These are phyloP conservation scores for Sebastes goodei DNA, from an alignment of 2,797 vertebrate genomes.

Conservation along the genomic window DNA sequence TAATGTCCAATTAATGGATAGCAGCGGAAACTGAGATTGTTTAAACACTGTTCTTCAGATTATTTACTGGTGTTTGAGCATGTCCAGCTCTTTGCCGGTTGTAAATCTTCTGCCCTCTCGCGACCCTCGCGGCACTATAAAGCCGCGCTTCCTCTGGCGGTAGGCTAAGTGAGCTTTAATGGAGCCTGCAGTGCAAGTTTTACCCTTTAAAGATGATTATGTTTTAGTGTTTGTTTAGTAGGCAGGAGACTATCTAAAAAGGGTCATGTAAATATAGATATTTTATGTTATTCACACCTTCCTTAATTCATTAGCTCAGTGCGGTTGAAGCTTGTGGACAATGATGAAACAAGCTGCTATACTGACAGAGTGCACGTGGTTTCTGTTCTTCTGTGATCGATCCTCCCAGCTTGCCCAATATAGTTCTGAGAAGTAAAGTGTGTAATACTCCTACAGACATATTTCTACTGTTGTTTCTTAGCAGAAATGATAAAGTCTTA, in stretches of 20 bases:
- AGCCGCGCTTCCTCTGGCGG: conserved; percentile 39
- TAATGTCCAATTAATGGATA: conserved; percentile 73
- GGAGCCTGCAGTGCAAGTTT: conserved; percentile 37
- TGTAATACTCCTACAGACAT: background rate
- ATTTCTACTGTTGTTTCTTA: background rate
- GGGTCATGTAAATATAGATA: background rate
- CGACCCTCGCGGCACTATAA: conserved; percentile 58
- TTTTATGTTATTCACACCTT: background rate
- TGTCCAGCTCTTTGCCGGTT: conserved; percentile 48
- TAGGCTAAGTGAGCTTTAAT: conserved; percentile 51
- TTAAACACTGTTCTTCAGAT: conserved; percentile 55
- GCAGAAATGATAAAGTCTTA: background rate
- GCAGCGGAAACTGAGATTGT: conserved; percentile 53
- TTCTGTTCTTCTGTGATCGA: background rate
- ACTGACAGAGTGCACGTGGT: background rate
- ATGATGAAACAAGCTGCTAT: background rate
- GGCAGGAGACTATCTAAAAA: background rate
- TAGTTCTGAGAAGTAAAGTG: background rate
- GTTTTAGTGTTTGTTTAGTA: conserved; percentile 16
- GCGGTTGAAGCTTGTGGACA: background rate
- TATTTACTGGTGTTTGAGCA: conserved; percentile 70
- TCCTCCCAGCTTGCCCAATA: background rate
- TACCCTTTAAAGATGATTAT: conserved; percentile 10
- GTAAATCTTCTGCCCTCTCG: conserved; percentile 68
- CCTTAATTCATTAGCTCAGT: background rate